A percentile compares a stretch with the other conserved stretches of the same genome.
Evolutionary conservation across 2,888 invertebrate genomes (phyloP).

Genomic region (Gerris lacustris): DNA sequence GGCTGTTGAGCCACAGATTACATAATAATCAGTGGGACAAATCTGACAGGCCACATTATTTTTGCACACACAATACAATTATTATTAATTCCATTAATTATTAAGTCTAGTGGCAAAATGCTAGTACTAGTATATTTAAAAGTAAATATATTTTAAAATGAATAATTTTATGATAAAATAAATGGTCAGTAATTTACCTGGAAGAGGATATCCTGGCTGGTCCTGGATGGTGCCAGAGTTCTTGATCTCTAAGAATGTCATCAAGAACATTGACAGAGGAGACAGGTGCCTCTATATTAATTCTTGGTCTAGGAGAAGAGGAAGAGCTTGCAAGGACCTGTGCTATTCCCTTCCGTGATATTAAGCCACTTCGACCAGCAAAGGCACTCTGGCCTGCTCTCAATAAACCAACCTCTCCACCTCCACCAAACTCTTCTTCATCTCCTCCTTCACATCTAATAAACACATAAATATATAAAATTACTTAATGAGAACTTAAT

Average conservation of each 20-base stretch:
- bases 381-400: slow-evolving; percentile 21
- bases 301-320: neutral
- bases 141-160: no score
- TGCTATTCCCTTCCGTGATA: slow-evolving; percentile 2
- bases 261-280: slow-evolving; percentile 6
- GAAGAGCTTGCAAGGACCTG: neutral
- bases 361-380: neutral
- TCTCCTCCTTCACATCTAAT: slow-evolving; percentile 26
- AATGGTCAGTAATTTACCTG: neutral
- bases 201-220: neutral
- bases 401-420: slow-evolving; percentile 33
- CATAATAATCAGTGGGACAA: no score
- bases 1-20: no score
- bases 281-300: neutral
- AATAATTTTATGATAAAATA: no score
- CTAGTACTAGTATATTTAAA: no score
- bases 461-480: neutral
- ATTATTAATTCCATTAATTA: no score
- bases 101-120: no score
- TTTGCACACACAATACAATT: no score
- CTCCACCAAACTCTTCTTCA: slow-evolving; percentile 30
- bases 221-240: neutral
- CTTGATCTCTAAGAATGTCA: slow-evolving; percentile 5
- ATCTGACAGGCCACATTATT: no score
- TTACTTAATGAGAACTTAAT: neutral